Base-by-base conservation (phyloP, 1,140 invertebrate genomes). In the Phocides pigmalion region DNA sequence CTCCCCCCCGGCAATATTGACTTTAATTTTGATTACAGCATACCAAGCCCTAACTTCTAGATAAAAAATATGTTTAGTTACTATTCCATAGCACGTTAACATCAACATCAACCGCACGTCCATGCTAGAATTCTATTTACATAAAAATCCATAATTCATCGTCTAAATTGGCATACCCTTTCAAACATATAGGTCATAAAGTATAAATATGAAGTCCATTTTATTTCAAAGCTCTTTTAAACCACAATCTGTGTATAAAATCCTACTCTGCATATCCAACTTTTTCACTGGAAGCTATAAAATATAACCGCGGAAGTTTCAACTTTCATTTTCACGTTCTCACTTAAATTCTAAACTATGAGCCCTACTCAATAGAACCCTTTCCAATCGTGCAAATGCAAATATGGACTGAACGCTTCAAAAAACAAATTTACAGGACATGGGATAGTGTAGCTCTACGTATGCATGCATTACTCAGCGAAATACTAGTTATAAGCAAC, bases 71-170 rank as follows among this genome's bases (percentile, higher is more conserved):
- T n/a, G n/a, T n/a, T n/a, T n/a, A n/a, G n/a, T n/a, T n/a, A n/a
- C n/a, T n/a, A n/a, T n/a, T n/a, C n/a, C n/a, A n/a, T n/a, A n/a
- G n/a, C n/a, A n/a, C 35, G n/a, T 39, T 39, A 9, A 14, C 8
- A 14, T 39, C 12, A 39, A 14, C 4, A 32, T 39, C 12, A 11
- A 39, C 22, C 4, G 4, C 35, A 1, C n/a, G 35, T 1, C 9
- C 42, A 11, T n/a, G 20, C n/a, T 46, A 6, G 6, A 46, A n/a
- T 19, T 12, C 22, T 8, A 25, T 49, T 49, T 49, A 49, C 46
- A 56, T 56, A 62, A 62, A 62, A 62, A 49, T 47, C 47, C 32
- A 56, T 56, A 22, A 25, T 56, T 22, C 53, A 58, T 58, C 53
- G 44, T 28, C 41, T 58, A 58, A 58, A 56, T 56, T 58, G 53